A percentile compares a stretch with the other conserved stretches of the same genome.
These are phyloP conservation scores for Schizopygopsis pylzovi DNA, from an alignment of 2,797 vertebrate species.

Conservation along the genomic window DNA sequence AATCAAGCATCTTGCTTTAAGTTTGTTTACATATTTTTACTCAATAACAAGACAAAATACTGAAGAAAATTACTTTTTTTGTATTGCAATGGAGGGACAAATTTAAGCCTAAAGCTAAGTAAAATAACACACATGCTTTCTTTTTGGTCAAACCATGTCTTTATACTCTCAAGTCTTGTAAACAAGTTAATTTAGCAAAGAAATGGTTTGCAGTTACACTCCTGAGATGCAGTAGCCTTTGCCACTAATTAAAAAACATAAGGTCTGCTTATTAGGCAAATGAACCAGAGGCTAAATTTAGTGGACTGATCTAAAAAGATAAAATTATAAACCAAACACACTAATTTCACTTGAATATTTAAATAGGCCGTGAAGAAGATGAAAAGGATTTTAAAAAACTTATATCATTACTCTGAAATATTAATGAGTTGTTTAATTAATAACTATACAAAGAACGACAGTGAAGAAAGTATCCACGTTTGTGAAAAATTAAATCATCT, in stretches of 20 bases:
- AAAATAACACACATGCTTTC: conserved; percentile 4
- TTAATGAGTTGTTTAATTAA: conserved; percentile 33
- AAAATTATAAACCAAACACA: conserved; percentile 41
- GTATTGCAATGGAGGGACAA: neutral
- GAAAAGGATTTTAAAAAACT: neutral
- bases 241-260: conserved; percentile 49
- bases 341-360: conserved; percentile 29
- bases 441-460: neutral
- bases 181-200: conserved; percentile 37
- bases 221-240: conserved; percentile 37
- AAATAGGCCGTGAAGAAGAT: conserved; percentile 19
- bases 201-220: conserved; percentile 30
- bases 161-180: conserved; percentile 36
- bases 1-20: neutral
- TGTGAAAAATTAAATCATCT: neutral
- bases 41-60: neutral
- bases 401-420: conserved; percentile 22
- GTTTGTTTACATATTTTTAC: neutral
- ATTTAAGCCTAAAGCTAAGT: conserved; percentile 1
- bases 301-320: conserved; percentile 36
- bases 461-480: neutral
- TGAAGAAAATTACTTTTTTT: neutral
- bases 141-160: conserved; percentile 12
- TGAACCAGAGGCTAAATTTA: conserved; percentile 38
- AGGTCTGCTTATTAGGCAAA: conserved; percentile 48